These are phyloP conservation scores for Linurgus olivaceus DNA, from an alignment of 2,797 vertebrate genomes.

Conservation along the genomic window DNA sequence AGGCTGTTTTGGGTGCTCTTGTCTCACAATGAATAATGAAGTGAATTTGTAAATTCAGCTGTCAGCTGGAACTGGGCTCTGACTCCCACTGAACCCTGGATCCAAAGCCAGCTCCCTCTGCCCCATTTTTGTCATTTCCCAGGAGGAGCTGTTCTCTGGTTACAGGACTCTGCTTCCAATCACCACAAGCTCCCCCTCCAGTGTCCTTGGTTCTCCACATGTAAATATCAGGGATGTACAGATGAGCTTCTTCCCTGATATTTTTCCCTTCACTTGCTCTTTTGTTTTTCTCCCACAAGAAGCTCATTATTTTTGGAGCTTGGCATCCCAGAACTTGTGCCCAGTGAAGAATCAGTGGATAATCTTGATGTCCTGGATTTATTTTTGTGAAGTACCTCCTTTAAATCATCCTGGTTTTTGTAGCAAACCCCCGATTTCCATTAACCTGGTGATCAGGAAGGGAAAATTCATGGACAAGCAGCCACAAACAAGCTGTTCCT, in stretches of 20 bases:
- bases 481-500: background rate
- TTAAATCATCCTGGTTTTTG: background rate
- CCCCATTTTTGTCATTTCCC: background rate
- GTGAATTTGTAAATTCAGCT: background rate
- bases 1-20: background rate
- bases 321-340: background rate
- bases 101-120: background rate
- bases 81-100: background rate
- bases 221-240: background rate
- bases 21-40: background rate
- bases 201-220: background rate
- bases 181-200: background rate
- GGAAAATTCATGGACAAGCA: background rate
- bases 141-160: background rate
- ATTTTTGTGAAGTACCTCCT: background rate
- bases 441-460: background rate
- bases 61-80: background rate
- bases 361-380: background rate
- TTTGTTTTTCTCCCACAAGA: background rate
- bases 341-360: background rate
- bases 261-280: background rate
- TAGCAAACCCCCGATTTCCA: background rate
- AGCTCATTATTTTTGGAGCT: background rate
- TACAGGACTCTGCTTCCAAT: background rate
- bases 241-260: background rate